These are phyloP conservation scores for Scaptomyza parva DNA, from an alignment of 2,888 invertebrate genomes.

Conservation along the genomic window DNA sequence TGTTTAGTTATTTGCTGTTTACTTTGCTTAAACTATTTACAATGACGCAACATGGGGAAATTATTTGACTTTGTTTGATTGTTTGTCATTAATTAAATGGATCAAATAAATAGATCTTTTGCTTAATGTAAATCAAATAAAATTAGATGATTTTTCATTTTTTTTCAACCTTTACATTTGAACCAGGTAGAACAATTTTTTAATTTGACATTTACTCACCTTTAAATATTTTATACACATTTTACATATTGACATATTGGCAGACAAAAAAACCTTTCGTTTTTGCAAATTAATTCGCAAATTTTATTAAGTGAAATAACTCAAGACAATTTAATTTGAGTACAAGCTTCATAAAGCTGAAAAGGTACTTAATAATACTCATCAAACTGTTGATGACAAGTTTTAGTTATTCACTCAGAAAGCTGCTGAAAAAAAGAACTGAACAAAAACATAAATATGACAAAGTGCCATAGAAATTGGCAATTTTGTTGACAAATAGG, in stretches of 20 bases:
- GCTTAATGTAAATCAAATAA: background rate
- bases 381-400: conserved; percentile 28
- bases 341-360: background rate
- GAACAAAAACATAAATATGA: conserved; percentile 42
- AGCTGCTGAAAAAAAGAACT: conserved; percentile 5
- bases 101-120: background rate
- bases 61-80: conserved; percentile 14
- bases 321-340: background rate
- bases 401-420: background rate
- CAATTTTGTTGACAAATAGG: conserved; percentile 34
- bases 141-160: background rate
- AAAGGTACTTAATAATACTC: conserved; percentile 10
- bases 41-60: conserved; percentile 29
- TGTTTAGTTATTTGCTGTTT: background rate
- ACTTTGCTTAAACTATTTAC: conserved; percentile 9
- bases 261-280: background rate
- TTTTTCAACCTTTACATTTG: background rate
- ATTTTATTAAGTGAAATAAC: background rate
- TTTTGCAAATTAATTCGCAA: background rate
- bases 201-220: too few relatives aligned
- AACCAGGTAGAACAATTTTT: too few relatives aligned
- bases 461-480: conserved; percentile 24
- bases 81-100: conserved; percentile 24
- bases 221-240: background rate
- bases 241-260: too few relatives aligned